These are phyloP conservation scores for Lasioglossum morio DNA, from an alignment of 2,888 invertebrate genomes.

Conservation along the genomic window DNA sequence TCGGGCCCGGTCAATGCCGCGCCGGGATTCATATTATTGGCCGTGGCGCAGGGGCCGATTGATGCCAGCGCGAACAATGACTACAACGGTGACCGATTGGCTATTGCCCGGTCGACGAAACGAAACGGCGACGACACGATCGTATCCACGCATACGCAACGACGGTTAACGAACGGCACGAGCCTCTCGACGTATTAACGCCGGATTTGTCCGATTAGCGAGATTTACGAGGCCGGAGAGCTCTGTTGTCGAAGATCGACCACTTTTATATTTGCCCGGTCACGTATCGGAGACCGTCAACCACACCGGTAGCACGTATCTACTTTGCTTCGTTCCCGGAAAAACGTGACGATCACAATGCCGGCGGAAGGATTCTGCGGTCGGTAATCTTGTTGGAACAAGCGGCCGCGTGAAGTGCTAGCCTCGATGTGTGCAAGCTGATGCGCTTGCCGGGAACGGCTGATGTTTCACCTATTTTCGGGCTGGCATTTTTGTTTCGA, in stretches of 20 bases:
- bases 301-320: constrained; percentile 62
- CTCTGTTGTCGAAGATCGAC: constrained; percentile 31
- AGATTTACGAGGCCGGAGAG: constrained; percentile 71
- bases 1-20: constrained; percentile 61
- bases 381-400: constrained; percentile 34
- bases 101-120: constrained; percentile 1
- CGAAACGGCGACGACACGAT: background rate
- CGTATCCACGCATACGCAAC: constrained; percentile 14
- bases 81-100: constrained; percentile 31
- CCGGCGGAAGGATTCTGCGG: constrained; percentile 30
- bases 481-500: background rate
- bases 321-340: constrained; percentile 49
- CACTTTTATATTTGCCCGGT: constrained; percentile 68
- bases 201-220: constrained; percentile 75
- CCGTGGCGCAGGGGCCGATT: constrained; percentile 48
- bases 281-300: constrained; percentile 67
- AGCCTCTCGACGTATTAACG: constrained; percentile 74
- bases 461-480: constrained; percentile 1
- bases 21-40: constrained; percentile 62
- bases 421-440: background rate
- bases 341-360: constrained; percentile 63
- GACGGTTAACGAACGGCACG: constrained; percentile 51
- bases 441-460: background rate
- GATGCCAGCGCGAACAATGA: constrained; percentile 64
- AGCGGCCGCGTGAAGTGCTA: constrained; percentile 8